phyloP scores from a whole-genome alignment of 2,797 vertebrate species.

The Muscicapa striata region DNA sequence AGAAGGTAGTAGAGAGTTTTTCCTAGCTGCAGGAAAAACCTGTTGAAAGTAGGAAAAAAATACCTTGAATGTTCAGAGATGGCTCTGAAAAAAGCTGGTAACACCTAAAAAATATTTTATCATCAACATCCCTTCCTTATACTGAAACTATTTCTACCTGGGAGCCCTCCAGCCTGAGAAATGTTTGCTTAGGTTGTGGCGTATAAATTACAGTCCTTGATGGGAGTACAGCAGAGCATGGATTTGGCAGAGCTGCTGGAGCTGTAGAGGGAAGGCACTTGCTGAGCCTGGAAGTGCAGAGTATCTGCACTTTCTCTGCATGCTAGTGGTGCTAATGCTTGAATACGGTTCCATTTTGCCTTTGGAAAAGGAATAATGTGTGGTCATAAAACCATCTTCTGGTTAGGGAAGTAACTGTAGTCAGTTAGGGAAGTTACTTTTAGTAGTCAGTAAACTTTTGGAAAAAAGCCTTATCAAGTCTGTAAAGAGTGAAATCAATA shows the following conservation, averaged over 20 bases:
- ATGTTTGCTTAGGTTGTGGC: neutral
- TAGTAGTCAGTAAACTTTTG: neutral
- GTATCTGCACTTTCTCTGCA: neutral
- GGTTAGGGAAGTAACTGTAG: neutral
- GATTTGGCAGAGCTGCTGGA: neutral
- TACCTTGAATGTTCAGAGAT: neutral
- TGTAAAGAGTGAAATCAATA: neutral
- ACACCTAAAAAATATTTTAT: neutral
- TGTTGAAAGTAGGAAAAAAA: neutral
- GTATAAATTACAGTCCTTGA: neutral
- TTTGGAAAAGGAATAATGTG: neutral
- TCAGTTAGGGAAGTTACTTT: neutral
- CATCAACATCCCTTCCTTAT: neutral
- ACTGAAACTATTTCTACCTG: neutral
- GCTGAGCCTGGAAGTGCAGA: neutral
- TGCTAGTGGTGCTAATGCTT: accelerated
- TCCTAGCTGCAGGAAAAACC: neutral
- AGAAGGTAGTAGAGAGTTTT: neutral
- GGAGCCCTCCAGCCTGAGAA: neutral
- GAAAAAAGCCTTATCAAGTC: neutral
- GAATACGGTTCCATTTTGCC: neutral
- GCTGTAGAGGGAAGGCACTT: neutral
- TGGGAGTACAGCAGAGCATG: neutral
- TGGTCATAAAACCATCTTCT: neutral
- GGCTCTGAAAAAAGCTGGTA: neutral